Percentiles rank a stretch among this genome's conserved stretches.
Evolutionary conservation across 1,140 invertebrate genomes (phyloP).

Genomic region (Philotrypesis tridentata): DNA sequence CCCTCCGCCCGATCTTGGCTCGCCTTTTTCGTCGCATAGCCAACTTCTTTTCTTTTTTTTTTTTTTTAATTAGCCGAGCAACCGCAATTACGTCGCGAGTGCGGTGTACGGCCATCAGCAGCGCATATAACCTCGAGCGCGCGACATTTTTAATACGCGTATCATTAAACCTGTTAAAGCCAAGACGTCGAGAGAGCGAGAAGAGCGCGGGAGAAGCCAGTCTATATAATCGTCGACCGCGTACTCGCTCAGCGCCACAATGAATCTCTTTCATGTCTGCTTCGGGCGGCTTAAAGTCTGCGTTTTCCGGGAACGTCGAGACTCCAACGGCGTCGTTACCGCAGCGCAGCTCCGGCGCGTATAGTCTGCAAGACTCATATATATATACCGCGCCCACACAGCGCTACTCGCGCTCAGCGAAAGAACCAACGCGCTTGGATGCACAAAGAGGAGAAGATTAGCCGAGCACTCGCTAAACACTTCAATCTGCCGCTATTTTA

Average conservation of each 20-base stretch:
- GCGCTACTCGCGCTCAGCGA: neutral
- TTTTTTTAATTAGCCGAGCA: neutral
- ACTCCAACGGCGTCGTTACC: neutral
- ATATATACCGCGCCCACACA: neutral
- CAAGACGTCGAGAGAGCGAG: neutral
- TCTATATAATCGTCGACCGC: too few species aligned
- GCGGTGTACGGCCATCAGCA: too few species aligned
- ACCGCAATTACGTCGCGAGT: neutral
- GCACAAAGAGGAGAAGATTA: neutral
- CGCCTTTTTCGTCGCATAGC: neutral
- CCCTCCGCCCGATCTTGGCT: neutral
- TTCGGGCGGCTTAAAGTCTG: conserved; percentile 1
- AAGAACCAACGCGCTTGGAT: neutral
- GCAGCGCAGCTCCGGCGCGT: neutral
- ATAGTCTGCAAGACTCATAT: conserved; percentile 19
- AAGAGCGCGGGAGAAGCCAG: too few species aligned
- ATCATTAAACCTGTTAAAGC: neutral
- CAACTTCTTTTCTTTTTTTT: too few species aligned
- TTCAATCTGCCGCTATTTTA: neutral
- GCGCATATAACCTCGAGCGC: neutral
- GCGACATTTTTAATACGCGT: neutral
- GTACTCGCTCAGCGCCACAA: neutral
- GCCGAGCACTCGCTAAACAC: neutral
- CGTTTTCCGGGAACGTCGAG: conserved; percentile 9
- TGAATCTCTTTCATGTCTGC: conserved; percentile 33